Evolutionary conservation across 2,888 invertebrate genomes (phyloP).

Genomic region (Drosophila atripex): DNA sequence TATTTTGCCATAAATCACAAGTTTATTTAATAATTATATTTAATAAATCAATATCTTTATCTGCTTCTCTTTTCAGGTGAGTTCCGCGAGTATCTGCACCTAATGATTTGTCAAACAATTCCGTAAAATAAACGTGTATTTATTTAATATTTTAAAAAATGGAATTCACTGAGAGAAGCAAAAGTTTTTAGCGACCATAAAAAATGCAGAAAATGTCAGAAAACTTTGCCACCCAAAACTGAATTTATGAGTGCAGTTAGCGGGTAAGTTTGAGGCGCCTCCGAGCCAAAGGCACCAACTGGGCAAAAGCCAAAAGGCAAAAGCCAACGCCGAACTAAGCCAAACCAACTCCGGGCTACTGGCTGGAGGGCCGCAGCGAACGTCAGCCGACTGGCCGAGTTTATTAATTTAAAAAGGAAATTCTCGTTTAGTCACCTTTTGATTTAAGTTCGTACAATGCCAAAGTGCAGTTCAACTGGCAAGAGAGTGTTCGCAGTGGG

Average conservation of each 20-base stretch:
- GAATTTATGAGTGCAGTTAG: conserved; percentile 77
- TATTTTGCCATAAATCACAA: conserved; percentile 38
- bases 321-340: conserved; percentile 6
- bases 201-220: conserved; percentile 65
- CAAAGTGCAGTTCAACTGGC: conserved; percentile 26
- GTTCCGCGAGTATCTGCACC: conserved; percentile 33
- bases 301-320: conserved; percentile 32
- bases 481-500: conserved; percentile 5
- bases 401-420: conserved; percentile 83
- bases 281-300: conserved; percentile 27
- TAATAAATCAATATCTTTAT: conserved; percentile 30
- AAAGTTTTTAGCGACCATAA: conserved; percentile 57
- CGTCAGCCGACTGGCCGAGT: conserved; percentile 49
- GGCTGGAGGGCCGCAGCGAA: conserved; percentile 8
- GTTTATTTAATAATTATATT: conserved; percentile 33
- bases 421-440: conserved; percentile 83
- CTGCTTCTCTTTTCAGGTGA: conserved; percentile 58
- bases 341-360: neutral
- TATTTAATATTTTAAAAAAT: conserved; percentile 13
- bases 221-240: conserved; percentile 62
- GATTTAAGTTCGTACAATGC: conserved; percentile 67
- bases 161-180: conserved; percentile 11
- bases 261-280: conserved; percentile 67
- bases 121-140: conserved; percentile 1
- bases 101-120: conserved; percentile 42